Evolutionary conservation across 1,140 invertebrate genomes (phyloP).

Genomic region (Cyrtorhinus lividipennis): DNA sequence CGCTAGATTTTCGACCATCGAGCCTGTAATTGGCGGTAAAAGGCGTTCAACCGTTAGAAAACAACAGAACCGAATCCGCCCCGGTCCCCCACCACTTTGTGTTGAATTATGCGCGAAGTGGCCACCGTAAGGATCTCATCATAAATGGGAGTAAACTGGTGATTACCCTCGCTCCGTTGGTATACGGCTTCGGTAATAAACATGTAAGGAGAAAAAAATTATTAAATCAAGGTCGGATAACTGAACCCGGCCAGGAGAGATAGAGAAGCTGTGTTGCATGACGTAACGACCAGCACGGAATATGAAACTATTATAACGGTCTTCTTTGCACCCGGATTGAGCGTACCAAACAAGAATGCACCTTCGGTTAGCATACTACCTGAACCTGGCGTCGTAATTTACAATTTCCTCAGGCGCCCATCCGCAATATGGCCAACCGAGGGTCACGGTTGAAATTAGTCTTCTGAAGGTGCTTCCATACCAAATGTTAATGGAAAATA

Average conservation of each 20-base stretch:
- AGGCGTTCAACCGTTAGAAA: not conserved
- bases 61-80: not conserved
- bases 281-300: not conserved
- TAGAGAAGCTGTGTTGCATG: not conserved
- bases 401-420: no score
- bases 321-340: no score
- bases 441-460: no score
- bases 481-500: no score
- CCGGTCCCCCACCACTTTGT: not conserved
- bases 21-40: not conserved
- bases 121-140: not conserved
- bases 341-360: no score
- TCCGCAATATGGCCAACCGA: no score
- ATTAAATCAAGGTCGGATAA: not conserved
- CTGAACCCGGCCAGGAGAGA: not conserved
- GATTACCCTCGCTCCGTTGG: not conserved
- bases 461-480: no score
- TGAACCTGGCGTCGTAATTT: no score
- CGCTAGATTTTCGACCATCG: not conserved
- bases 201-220: not conserved
- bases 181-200: not conserved
- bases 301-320: not conserved
- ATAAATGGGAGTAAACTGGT: not conserved
- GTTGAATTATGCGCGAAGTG: not conserved
- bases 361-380: no score